phyloP scores from a whole-genome alignment of 2,113 vertebrate species.

The Corvus cornix region DNA sequence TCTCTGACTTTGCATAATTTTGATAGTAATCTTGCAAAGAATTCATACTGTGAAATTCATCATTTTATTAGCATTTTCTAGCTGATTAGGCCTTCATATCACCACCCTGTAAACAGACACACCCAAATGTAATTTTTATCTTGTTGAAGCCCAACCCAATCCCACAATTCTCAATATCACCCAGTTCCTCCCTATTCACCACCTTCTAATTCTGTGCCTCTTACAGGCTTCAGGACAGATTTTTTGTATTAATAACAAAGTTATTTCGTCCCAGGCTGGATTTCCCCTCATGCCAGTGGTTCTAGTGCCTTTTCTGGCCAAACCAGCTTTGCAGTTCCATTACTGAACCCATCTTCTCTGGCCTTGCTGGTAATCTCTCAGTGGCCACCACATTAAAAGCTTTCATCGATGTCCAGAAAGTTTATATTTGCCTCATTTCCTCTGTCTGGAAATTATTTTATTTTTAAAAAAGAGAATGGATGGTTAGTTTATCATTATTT shows the following conservation, averaged over 20 bases:
- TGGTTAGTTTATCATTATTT: background rate
- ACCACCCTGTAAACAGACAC: fast-evolving
- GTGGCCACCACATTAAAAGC: background rate
- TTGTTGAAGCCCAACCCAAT: background rate
- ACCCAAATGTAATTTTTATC: background rate
- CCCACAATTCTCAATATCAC: background rate
- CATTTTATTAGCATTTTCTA: background rate
- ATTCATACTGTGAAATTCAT: background rate
- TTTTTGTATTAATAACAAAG: background rate
- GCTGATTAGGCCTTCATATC: background rate
- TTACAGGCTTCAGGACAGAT: background rate
- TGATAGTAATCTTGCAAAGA: background rate
- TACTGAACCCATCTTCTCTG: background rate
- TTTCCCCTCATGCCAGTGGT: background rate
- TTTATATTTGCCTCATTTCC: background rate
- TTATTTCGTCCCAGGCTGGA: background rate
- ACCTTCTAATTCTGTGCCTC: background rate
- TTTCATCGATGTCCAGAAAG: background rate
- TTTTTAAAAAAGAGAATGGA: background rate
- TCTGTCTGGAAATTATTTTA: background rate
- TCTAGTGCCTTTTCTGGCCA: background rate
- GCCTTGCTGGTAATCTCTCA: background rate
- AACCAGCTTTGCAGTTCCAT: background rate
- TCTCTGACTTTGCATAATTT: background rate
- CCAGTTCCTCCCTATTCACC: background rate